These are phyloP conservation scores for Poecilia latipinna DNA, from an alignment of 2,113 vertebrate genomes.

Conservation along the genomic window DNA sequence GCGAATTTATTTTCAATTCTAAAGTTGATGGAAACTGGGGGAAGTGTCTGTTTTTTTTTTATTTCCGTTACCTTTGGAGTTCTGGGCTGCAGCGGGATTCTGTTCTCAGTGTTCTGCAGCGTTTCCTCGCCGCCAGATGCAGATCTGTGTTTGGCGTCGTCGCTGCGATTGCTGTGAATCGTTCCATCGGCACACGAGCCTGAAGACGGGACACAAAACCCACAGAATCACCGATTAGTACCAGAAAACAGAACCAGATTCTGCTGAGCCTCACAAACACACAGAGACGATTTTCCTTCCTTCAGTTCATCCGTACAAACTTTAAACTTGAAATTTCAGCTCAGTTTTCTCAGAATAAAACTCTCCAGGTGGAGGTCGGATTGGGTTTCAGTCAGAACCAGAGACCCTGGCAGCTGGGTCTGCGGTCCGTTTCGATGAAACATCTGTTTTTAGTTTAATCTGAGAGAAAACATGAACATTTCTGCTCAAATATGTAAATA, in stretches of 20 bases:
- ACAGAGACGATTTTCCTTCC: too few relatives aligned
- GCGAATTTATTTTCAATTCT: too few relatives aligned
- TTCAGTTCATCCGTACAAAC: too few relatives aligned
- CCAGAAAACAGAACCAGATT: too few relatives aligned
- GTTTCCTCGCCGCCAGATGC: constrained; percentile 90
- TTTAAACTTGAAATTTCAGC: too few relatives aligned
- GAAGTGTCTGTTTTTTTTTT: too few relatives aligned
- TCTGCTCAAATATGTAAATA: background rate
- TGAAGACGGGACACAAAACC: constrained; percentile 42
- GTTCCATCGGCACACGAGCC: constrained; percentile 89
- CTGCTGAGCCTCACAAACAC: too few relatives aligned
- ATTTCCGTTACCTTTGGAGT: constrained; percentile 71
- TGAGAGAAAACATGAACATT: background rate
- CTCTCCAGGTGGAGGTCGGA: background rate
- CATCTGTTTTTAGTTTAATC: background rate
- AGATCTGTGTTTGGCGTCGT: constrained; percentile 83
- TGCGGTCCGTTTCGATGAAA: background rate
- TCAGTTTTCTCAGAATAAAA: background rate
- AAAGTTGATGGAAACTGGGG: too few relatives aligned
- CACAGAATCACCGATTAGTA: background rate
- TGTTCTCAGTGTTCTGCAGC: constrained; percentile 88
- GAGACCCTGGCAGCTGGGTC: background rate
- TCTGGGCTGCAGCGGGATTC: constrained; percentile 86
- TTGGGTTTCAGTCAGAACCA: background rate
- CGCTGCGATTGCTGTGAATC: constrained; percentile 90